A percentile compares a stretch with the other conserved stretches of the same genome.
Evolutionary conservation across 2,888 invertebrate genomes (phyloP).

Genomic region (Aleiodes alternator): DNA sequence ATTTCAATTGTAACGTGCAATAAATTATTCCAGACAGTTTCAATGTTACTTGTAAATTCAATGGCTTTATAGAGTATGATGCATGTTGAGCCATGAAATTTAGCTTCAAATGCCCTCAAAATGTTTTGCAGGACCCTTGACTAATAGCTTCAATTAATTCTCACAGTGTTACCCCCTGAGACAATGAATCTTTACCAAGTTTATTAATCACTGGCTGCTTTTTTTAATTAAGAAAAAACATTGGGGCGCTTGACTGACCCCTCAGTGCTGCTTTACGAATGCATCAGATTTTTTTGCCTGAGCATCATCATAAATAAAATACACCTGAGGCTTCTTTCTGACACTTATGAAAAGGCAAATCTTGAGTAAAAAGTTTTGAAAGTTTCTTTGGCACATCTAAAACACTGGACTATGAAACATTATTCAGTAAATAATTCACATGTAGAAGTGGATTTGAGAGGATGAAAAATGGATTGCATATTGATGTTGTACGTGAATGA

Average conservation of each 20-base stretch:
- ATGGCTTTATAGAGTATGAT: conserved; percentile 11
- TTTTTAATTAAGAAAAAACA: conserved; percentile 66
- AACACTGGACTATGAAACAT: not conserved
- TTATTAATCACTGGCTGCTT: conserved; percentile 69
- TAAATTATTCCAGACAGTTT: not conserved
- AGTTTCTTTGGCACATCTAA: not conserved
- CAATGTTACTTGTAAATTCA: not conserved
- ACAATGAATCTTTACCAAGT: conserved; percentile 68
- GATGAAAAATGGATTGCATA: not conserved
- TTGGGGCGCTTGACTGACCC: conserved; percentile 57
- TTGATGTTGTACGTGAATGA: conserved; percentile 4
- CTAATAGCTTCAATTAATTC: conserved; percentile 68
- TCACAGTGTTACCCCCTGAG: conserved; percentile 57
- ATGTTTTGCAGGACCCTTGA: conserved; percentile 61
- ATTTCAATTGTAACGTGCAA: conserved; percentile 23
- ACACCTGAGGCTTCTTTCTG: not conserved
- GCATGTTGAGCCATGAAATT: conserved; percentile 21
- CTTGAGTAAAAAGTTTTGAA: not conserved
- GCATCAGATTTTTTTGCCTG: conserved; percentile 15
- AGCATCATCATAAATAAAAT: conserved; percentile 7
- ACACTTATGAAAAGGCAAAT: not conserved
- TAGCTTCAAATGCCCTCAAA: conserved; percentile 29
- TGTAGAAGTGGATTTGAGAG: not conserved
- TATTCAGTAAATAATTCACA: conserved; percentile 23
- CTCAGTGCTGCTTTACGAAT: conserved; percentile 53